Evolutionary conservation across 2,888 invertebrate genomes (phyloP).

Genomic region (Mycogona germanica): DNA sequence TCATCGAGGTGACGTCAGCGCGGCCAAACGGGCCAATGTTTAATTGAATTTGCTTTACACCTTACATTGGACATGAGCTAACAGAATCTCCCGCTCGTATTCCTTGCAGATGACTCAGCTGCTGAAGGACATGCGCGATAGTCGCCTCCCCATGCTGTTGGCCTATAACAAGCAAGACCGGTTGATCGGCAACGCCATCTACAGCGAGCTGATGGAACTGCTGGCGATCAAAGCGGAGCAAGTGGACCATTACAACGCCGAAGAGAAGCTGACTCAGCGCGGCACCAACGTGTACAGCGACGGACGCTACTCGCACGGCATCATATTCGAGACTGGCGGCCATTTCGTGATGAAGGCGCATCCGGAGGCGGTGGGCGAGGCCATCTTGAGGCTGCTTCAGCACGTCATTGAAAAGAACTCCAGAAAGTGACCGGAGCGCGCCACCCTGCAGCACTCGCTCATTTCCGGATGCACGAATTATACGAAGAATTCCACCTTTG

Average conservation of each 20-base stretch:
- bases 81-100: no score
- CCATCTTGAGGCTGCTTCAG: neutral
- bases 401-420: no score
- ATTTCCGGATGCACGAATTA: no score
- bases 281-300: neutral
- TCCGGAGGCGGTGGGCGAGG: neutral
- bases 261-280: neutral
- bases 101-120: no score
- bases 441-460: no score
- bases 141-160: neutral
- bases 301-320: neutral
- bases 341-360: neutral
- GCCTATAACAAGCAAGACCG: neutral
- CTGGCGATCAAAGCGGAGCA: neutral
- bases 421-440: no score
- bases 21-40: no score
- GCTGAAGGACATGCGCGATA: no score
- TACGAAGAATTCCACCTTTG: no score
- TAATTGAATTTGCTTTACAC: no score
- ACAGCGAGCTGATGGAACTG: neutral
- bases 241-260: neutral
- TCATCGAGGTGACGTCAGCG: no score
- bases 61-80: no score
- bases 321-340: conserved; percentile 1
- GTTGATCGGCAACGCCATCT: neutral